Percentiles rank a stretch among this genome's conserved stretches.
Conservation (phyloP, 2,888 invertebrate species). For the Macaria liturata region DNA sequence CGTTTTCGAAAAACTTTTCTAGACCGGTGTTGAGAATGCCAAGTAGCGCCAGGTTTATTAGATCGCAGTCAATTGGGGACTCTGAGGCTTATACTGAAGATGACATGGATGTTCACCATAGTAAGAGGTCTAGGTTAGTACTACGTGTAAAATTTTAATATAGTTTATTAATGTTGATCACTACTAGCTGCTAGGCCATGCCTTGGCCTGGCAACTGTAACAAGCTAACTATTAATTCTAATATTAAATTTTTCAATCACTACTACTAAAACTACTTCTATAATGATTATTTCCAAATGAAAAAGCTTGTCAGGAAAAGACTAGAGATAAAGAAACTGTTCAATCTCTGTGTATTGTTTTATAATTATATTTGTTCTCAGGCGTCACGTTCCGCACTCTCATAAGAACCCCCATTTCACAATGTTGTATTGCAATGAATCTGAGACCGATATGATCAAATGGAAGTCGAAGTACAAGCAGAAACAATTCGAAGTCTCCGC, state of each 20-base stretch:
- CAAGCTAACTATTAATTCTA: too few relatives aligned
- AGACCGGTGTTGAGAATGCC: conserved; percentile 42
- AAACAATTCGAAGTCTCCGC: conserved; percentile 71
- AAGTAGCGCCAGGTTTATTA: conserved; percentile 37
- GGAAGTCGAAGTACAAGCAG: conserved; percentile 75
- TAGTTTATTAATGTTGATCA: too few relatives aligned
- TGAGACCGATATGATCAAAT: conserved; percentile 78
- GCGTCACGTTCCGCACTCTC: not conserved
- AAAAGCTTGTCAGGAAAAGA: too few relatives aligned
- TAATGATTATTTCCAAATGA: too few relatives aligned
- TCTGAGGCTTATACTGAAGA: conserved; percentile 44
- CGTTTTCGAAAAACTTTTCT: conserved; percentile 48
- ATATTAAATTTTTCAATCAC: too few relatives aligned
- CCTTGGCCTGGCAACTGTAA: too few relatives aligned
- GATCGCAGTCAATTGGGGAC: conserved; percentile 28
- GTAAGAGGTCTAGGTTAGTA: conserved; percentile 27
- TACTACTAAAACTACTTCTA: too few relatives aligned
- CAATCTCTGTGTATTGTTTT: too few relatives aligned
- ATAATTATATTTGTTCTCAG: not conserved
- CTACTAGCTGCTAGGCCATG: too few relatives aligned
- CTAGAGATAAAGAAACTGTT: too few relatives aligned
- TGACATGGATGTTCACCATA: conserved; percentile 57
- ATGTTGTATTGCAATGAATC: conserved; percentile 73
- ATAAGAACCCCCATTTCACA: conserved; percentile 64
- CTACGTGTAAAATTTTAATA: too few relatives aligned